Percentiles rank a stretch among this genome's conserved stretches.
Evolutionary conservation across 2,797 vertebrate genomes (phyloP).

Genomic region (Zonotrichia albicollis): DNA sequence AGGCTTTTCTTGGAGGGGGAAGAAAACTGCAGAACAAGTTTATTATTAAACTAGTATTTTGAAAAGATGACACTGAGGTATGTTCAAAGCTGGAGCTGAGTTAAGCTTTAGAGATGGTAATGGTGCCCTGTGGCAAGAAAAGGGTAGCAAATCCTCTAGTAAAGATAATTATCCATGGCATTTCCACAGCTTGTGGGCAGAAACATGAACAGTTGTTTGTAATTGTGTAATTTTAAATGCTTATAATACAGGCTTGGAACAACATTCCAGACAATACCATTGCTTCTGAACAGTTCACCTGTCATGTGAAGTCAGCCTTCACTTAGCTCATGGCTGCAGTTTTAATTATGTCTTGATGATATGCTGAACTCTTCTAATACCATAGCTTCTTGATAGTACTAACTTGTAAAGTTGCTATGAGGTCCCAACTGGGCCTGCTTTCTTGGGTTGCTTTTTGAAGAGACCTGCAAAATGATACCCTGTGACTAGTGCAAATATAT

Average conservation of each 20-base stretch:
- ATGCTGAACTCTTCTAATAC: not conserved
- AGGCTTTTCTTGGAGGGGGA: not conserved
- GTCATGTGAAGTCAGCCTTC: not conserved
- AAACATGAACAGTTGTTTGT: not conserved
- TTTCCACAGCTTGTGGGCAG: not conserved
- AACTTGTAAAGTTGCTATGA: not conserved
- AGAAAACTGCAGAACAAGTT: not conserved
- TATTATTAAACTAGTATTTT: not conserved
- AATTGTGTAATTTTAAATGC: not conserved
- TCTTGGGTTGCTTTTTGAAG: not conserved
- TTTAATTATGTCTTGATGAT: not conserved
- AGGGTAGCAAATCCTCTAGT: not conserved
- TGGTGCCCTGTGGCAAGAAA: not conserved
- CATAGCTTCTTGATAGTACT: not conserved
- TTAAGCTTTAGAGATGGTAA: not conserved
- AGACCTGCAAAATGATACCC: not conserved
- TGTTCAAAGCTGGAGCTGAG: not conserved
- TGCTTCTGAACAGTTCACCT: not conserved
- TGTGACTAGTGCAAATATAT: not conserved
- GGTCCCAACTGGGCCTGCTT: not conserved
- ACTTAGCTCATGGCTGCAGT: not conserved
- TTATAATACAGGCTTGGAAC: not conserved
- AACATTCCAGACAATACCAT: not conserved
- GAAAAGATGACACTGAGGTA: not conserved
- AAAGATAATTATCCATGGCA: not conserved